These are phyloP conservation scores for Drosophila tropicalis DNA, from an alignment of 1,140 invertebrate genomes.

Conservation along the genomic window DNA sequence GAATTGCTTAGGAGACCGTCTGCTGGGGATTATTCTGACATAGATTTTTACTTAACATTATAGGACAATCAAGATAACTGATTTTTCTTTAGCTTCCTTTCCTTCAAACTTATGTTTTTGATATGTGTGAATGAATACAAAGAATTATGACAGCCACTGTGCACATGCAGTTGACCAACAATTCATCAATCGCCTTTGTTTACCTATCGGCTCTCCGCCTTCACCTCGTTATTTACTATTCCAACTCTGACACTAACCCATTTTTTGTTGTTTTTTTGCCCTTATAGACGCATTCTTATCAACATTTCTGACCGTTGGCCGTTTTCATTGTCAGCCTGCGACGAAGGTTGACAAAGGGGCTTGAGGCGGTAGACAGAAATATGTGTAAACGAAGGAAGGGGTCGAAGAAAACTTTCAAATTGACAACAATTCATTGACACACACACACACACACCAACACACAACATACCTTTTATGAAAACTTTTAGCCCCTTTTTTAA, in stretches of 20 bases:
- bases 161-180: neutral
- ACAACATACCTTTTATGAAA: neutral
- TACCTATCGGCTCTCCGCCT: neutral
- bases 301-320: constrained; percentile 46
- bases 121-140: neutral
- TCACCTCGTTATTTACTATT: constrained; percentile 1
- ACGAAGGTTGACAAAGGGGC: constrained; percentile 24
- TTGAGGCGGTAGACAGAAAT: too few species aligned
- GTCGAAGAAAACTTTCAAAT: constrained; percentile 5
- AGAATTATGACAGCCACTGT: constrained; percentile 2
- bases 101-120: too few species aligned
- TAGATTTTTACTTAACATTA: too few species aligned
- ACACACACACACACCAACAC: neutral
- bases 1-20: too few species aligned
- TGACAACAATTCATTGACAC: constrained; percentile 2
- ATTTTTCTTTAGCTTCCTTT: too few species aligned
- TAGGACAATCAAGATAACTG: too few species aligned
- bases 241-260: constrained; percentile 52
- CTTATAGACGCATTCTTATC: constrained; percentile 31
- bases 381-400: too few species aligned
- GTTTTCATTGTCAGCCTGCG: constrained; percentile 50
- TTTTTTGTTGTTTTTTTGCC: constrained; percentile 25
- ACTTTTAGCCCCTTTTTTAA: neutral
- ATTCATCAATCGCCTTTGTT: constrained; percentile 10
- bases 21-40: too few species aligned